phyloP scores from a whole-genome alignment of 2,797 vertebrate genomes.

The Bryconaethiops microstoma region DNA sequence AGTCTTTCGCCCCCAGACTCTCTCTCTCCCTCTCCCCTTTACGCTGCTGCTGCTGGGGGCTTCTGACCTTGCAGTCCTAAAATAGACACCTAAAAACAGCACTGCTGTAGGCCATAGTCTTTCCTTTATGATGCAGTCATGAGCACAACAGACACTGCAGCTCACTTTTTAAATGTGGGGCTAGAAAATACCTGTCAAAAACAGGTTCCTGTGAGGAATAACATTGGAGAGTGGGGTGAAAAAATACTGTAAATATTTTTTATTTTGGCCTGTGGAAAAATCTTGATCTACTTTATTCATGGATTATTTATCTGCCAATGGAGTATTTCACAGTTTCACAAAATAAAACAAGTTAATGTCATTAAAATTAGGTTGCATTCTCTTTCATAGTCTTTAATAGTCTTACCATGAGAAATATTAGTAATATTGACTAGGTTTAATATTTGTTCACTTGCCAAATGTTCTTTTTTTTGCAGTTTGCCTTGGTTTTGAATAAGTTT shows the following conservation, averaged over 20 bases:
- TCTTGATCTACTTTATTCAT: too few species aligned
- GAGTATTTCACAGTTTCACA: not conserved
- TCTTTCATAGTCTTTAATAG: too few species aligned
- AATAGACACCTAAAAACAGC: constrained; percentile 45
- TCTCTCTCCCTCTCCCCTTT: constrained; percentile 18
- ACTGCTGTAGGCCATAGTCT: constrained; percentile 32
- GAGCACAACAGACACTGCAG: constrained; percentile 34
- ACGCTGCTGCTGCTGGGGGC: constrained; percentile 25
- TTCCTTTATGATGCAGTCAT: constrained; percentile 33
- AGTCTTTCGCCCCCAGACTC: constrained; percentile 36
- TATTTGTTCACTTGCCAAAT: not conserved
- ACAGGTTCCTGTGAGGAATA: not conserved
- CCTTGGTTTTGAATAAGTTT: not conserved
- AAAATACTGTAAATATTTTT: not conserved
- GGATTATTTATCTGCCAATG: too few species aligned
- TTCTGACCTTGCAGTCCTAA: constrained; percentile 51
- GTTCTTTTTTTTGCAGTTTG: not conserved
- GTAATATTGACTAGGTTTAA: not conserved
- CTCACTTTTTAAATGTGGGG: constrained; percentile 31
- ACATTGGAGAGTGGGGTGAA: not conserved
- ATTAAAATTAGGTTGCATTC: too few species aligned
- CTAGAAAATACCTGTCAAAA: constrained; percentile 27
- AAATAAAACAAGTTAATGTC: not conserved
- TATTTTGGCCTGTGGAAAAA: too few species aligned
- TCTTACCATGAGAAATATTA: too few species aligned